Percentiles rank a stretch among this genome's conserved stretches.
These are phyloP conservation scores for Chloroceryle amazona DNA, from an alignment of 2,797 vertebrate species.

Conservation along the genomic window DNA sequence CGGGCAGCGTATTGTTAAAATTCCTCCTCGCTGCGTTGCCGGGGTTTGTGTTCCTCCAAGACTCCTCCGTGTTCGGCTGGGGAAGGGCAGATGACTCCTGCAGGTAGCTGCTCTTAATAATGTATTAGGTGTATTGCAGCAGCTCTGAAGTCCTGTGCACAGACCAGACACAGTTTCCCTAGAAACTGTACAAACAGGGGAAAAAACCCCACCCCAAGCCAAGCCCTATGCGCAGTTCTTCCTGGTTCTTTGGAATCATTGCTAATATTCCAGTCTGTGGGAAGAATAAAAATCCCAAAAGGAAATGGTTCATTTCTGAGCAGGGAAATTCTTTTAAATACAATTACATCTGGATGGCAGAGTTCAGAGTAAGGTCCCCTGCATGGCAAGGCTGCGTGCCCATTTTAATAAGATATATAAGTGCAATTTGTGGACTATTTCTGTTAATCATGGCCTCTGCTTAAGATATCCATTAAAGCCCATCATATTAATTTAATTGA, in stretches of 20 bases:
- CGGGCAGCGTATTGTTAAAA: background rate
- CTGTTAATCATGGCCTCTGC: slow-evolving; percentile 59
- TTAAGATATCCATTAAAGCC: slow-evolving; percentile 76
- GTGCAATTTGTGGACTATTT: slow-evolving; percentile 73
- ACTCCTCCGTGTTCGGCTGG: background rate
- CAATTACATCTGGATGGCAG: slow-evolving; percentile 61
- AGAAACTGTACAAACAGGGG: background rate
- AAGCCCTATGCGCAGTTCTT: background rate
- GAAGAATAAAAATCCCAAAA: slow-evolving; percentile 14
- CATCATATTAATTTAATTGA: slow-evolving; percentile 78
- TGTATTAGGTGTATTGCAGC: background rate
- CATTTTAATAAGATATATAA: slow-evolving; percentile 57
- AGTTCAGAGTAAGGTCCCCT: slow-evolving; percentile 46
- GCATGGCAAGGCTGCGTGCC: slow-evolving; percentile 37
- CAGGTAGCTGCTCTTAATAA: background rate
- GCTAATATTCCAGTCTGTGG: background rate
- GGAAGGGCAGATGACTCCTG: background rate
- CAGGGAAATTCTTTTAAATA: slow-evolving; percentile 54
- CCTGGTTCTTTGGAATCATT: slow-evolving; percentile 29
- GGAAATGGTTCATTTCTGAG: slow-evolving; percentile 30
- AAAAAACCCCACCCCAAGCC: fast-evolving
- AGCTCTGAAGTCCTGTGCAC: background rate
- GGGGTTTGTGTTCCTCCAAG: background rate
- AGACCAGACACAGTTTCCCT: background rate
- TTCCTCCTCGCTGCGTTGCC: background rate